These are phyloP conservation scores for Rhagonycha fulva DNA, from an alignment of 2,888 invertebrate species.

Conservation along the genomic window DNA sequence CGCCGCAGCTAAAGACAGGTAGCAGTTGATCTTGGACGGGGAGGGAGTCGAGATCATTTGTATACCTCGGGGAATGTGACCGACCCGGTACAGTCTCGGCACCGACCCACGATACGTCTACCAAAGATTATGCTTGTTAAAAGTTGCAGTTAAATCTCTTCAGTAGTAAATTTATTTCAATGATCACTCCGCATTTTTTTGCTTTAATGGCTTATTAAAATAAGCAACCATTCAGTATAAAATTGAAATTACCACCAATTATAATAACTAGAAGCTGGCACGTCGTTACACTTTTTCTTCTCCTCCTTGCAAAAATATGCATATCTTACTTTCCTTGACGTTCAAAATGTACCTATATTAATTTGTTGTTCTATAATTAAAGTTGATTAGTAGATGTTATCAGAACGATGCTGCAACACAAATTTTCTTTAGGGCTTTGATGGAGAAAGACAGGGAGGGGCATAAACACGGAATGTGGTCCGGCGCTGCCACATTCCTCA, in stretches of 20 bases:
- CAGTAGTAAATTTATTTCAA: constrained; percentile 24
- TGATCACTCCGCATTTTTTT: constrained; percentile 11
- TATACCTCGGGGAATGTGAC: constrained; percentile 58
- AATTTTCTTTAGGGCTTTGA: constrained; percentile 30
- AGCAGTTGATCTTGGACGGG: constrained; percentile 44
- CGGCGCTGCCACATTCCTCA: constrained; percentile 52
- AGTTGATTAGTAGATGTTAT: constrained; percentile 46
- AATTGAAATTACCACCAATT: constrained; percentile 5
- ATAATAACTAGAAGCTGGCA: background rate
- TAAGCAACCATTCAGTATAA: background rate
- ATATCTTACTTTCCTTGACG: background rate
- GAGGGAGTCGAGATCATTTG: constrained; percentile 54
- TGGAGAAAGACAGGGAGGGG: constrained; percentile 29
- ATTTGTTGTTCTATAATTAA: constrained; percentile 33
- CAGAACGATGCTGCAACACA: constrained; percentile 36
- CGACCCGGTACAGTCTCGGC: constrained; percentile 53
- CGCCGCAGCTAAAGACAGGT: constrained; percentile 55
- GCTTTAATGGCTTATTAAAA: background rate
- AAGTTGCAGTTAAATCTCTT: constrained; percentile 27
- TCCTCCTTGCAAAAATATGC: background rate
- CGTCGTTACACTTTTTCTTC: background rate
- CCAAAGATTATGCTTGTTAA: constrained; percentile 28
- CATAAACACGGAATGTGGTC: constrained; percentile 48
- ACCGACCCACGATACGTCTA: constrained; percentile 45
- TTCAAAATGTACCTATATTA: constrained; percentile 11